Base-by-base conservation (phyloP, 2,888 invertebrate genomes). In the Saturnia pavonia region DNA sequence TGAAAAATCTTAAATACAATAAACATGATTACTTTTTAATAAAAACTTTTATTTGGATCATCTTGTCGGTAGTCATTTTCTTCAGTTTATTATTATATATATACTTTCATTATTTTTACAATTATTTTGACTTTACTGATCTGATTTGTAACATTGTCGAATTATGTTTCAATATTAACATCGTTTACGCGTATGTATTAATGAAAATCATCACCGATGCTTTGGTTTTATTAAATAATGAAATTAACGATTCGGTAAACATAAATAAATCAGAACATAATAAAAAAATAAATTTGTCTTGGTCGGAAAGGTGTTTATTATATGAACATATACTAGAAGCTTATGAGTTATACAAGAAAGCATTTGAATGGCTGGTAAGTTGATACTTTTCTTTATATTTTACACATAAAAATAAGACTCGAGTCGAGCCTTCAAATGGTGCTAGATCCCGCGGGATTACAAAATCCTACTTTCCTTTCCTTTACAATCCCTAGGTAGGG, bases 331-430 rank as follows among this genome's bases (percentile, higher is more conserved):
- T 78, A 70, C 34, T 74, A 1, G 65, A 75, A 11, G 69, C 73
- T 25, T 75, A 71, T 40, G 51, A 69, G 16, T 22, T 77, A 6
- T 74, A 67, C 14, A 72, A 71, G n/a, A 67, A 66, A 3, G 42
- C 72, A 7, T 75, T 76, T 43, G 70, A 76, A 68, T 14, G 27
- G 25, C 43, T 73, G 74, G 78, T 78, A 68, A 75, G 68, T 68
- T 68, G 2, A 57, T 8, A 11, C 6, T 34, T 34, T 34, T 34
- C 6, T 34, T 2, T 34, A 6, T 34, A 34, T n/a, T n/a, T n/a
- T n/a, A n/a, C n/a, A n/a, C n/a, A n/a, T n/a, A n/a, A n/a, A n/a
- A n/a, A n/a, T n/a, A n/a, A n/a, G n/a, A n/a, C n/a, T n/a, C n/a
- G n/a, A n/a, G n/a, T n/a, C n/a, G n/a, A n/a, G n/a, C n/a, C n/a